Evolutionary conservation across 2,888 invertebrate species (phyloP), one percentile per base, ranked within the genome.

Genomic region (Pasiphila rectangulata): DNA sequence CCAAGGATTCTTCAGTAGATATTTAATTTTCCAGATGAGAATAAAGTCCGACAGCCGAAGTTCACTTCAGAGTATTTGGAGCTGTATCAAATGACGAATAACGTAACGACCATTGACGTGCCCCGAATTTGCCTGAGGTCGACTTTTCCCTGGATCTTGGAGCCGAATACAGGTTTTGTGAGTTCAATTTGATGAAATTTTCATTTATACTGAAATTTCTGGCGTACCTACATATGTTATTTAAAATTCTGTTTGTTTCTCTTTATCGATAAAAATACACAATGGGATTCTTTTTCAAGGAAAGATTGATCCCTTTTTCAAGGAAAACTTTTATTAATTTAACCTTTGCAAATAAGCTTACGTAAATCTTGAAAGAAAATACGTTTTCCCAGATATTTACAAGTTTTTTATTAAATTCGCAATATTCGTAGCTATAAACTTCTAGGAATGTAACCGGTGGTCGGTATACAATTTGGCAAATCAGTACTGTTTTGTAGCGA

Each of bases 61-160:
- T 88, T 88, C 59, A 83, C 79, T 4, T 51, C 70, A 0, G 76
- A 83, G 45, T 84, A 76, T 64, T 63, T 87, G 54, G 78, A 82
- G 47, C 59, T 87, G 43, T 88, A 88, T 63, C 65, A 72, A 54
- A 63, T 86, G 56, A 71, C 83, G 5, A 64, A 60, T 25, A 86
- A 88, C 46, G 83, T 87, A 16, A 86, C 86, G 4, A 85, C 82
- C 32, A 69, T 86, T 35, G 78, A 85, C 24, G 61, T 68, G 23
- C 87, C 87, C 3, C 72, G 70, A 23, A 81, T 89, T 34, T 85
- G 82, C 55, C 61, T 89, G 17, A 77, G 74, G 24, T 67, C 83
- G 3, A 79, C 62, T 12, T 90, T 90, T 51, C 89, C 89, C 4
- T 90, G 89, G 87, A 88, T 90, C 53, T 63, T 90, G 50, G 81